These are phyloP conservation scores for Channa striata DNA, from an alignment of 2,797 vertebrate species.

Conservation along the genomic window DNA sequence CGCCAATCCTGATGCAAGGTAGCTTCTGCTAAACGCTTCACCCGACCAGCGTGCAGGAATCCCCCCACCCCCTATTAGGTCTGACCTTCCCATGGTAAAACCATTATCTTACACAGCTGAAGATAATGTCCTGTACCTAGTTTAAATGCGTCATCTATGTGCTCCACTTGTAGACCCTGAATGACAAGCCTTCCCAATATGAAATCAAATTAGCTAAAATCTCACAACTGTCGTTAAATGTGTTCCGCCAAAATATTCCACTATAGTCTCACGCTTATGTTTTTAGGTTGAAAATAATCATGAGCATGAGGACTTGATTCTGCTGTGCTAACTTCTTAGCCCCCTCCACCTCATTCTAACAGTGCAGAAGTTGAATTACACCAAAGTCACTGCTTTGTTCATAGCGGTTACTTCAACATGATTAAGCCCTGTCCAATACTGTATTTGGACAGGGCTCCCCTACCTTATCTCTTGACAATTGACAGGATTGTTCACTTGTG, in stretches of 20 bases:
- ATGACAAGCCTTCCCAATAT: not conserved
- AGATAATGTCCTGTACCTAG: conserved; percentile 30
- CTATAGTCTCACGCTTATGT: not conserved
- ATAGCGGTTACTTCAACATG: not conserved
- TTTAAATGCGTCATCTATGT: conserved; percentile 31
- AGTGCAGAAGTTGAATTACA: not conserved
- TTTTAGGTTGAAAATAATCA: not conserved
- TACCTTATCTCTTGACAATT: not conserved
- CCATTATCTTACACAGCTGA: conserved; percentile 35
- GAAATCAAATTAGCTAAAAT: no score
- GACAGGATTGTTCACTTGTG: not conserved
- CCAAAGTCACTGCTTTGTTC: not conserved
- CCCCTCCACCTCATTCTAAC: not conserved
- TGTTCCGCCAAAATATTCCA: no score
- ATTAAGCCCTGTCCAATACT: not conserved
- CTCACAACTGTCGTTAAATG: no score
- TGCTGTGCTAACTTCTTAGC: no score
- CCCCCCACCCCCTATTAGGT: conserved; percentile 48
- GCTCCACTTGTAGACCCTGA: not conserved
- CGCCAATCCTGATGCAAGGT: conserved; percentile 27
- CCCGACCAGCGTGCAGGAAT: conserved; percentile 29
- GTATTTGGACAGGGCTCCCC: no score
- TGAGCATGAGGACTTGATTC: not conserved
- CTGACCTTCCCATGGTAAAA: conserved; percentile 47
- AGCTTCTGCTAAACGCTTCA: conserved; percentile 38